Percentiles rank a stretch among this genome's conserved stretches.
Conservation (phyloP, 2,113 vertebrate species). For the Pan troglodytes region DNA sequence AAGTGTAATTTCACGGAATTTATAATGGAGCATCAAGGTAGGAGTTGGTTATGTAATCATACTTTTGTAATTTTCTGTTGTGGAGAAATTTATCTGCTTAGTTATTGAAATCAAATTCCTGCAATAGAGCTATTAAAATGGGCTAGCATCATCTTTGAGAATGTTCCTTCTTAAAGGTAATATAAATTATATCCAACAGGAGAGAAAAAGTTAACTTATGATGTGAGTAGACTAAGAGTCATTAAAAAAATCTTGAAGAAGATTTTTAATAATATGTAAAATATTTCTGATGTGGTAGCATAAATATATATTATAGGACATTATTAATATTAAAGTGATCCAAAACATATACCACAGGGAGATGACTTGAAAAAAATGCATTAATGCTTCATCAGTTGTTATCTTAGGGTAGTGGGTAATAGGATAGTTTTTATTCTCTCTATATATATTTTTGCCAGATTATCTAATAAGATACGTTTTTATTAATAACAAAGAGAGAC, state of each 20-base stretch:
- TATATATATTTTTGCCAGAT: neutral
- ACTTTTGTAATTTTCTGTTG: neutral
- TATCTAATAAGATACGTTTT: neutral
- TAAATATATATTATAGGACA: neutral
- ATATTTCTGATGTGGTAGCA: neutral
- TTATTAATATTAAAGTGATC: neutral
- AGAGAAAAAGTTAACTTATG: neutral
- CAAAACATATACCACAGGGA: neutral
- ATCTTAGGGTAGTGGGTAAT: neutral
- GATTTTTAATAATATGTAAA: neutral
- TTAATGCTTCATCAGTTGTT: neutral
- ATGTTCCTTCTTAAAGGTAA: neutral
- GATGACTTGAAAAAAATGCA: neutral
- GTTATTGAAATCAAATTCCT: neutral
- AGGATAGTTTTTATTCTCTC: neutral
- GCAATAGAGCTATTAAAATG: neutral
- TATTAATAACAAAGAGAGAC: neutral
- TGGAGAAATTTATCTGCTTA: neutral
- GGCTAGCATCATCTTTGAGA: neutral
- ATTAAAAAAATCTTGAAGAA: neutral
- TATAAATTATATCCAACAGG: neutral
- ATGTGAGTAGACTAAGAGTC: neutral
- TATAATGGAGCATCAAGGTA: neutral
- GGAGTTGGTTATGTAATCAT: neutral
- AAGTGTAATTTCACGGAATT: neutral